Evolutionary conservation across 2,888 invertebrate species (phyloP), one percentile per base, ranked within the genome.

Genomic region (Apamea crenata): DNA sequence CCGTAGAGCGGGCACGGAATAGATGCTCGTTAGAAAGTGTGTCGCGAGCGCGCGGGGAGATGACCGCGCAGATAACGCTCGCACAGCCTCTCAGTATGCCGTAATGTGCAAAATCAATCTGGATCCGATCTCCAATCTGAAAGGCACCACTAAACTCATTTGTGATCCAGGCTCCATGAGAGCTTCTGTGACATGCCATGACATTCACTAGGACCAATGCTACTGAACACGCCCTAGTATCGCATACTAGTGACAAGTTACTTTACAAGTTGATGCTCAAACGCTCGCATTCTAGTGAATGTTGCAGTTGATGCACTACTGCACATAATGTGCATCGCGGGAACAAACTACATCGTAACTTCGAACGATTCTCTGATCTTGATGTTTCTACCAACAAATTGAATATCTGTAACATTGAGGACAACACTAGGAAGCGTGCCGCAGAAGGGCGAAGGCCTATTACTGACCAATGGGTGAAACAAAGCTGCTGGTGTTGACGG

Each of bases 1-100:
- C 29, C 7, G 18, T 4, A 21, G 66, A 32, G 47, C 29, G 44
- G n/a, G 61, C 44, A 36, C 71, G 68, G 61, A 74, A 68, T 83
- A 82, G n/a, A 44, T 69, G 72, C 50, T 67, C 53, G 79, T 79
- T 87, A 85, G 84, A 85, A 85, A 85, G 85, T 85, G 71, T 85
- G 85, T 72, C 81, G 74, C 67, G 44, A 12, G 66, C 29, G 47
- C 56, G 56, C 44, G 67, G 40, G n/a, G 59, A 44, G 72, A 56
- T 61, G 29, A 21, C 56, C 40, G 69, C 74, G 53, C 29, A 85
- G 65, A 73, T 82, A 65, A 66, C 53, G 32, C 82, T 6, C 53
- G 40, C 66, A 32, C 47, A 25, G 59, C 70, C 21, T 50, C 67
- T 53, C 69, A 21, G 44, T 53, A 12, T 72, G 86, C 44, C 67